Conservation (phyloP, 2,888 invertebrate species). For the Steinernema carpocapsae region DNA sequence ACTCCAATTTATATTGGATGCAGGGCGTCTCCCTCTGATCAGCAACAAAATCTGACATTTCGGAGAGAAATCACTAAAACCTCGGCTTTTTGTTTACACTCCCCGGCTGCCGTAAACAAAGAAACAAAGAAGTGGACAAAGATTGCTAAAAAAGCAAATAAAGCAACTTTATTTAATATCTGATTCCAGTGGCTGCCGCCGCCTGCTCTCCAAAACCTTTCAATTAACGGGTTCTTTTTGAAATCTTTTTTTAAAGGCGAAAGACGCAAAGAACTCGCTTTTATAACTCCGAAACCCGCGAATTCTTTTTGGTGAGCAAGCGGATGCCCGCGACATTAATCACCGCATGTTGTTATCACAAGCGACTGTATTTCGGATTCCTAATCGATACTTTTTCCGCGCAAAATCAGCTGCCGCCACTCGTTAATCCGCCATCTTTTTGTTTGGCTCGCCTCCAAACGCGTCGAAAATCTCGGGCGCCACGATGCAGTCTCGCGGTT, state of each 20-base stretch:
- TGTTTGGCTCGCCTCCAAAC: background rate
- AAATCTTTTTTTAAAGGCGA: too few relatives aligned
- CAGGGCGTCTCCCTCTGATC: too few relatives aligned
- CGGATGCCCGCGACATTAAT: too few relatives aligned
- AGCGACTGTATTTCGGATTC: too few relatives aligned
- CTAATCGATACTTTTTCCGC: conserved; percentile 16
- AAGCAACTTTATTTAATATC: background rate
- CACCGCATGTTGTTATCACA: too few relatives aligned
- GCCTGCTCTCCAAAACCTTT: too few relatives aligned
- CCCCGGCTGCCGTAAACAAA: background rate
- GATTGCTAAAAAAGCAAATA: conserved; percentile 21
- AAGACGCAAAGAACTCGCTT: too few relatives aligned
- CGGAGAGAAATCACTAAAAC: background rate
- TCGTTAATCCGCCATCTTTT: background rate
- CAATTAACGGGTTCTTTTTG: too few relatives aligned
- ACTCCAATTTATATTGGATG: too few relatives aligned
- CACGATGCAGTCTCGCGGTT: conserved; percentile 1
- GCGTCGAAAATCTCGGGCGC: background rate
- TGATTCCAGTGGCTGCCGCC: background rate
- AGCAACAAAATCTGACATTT: background rate
- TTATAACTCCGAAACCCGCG: too few relatives aligned
- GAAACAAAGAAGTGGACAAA: conserved; percentile 26
- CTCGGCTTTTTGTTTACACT: conserved; percentile 22
- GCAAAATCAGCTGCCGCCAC: background rate
- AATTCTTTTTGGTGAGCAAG: too few relatives aligned